Conservation (phyloP, 2,888 invertebrate species). For the Alcis repandata region DNA sequence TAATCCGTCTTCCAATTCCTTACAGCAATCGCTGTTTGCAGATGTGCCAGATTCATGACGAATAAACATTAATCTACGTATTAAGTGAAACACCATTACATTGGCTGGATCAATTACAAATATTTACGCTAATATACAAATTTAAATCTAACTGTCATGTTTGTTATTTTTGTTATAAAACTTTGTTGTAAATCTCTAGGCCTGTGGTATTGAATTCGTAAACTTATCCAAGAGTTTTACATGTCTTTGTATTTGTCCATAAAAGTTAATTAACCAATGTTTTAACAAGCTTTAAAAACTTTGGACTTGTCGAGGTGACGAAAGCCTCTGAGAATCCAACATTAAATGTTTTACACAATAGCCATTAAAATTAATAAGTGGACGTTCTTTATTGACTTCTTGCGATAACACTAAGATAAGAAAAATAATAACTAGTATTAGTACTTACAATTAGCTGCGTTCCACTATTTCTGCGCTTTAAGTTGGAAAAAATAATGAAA, state of each 20-base stretch:
- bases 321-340: slow-evolving; percentile 5
- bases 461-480: too few species aligned
- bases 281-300: slow-evolving; percentile 35
- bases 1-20: slow-evolving; percentile 10
- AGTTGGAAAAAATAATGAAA: too few species aligned
- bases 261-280: slow-evolving; percentile 64
- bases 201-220: too few species aligned
- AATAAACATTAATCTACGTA: not conserved
- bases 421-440: not conserved
- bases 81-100: not conserved
- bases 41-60: slow-evolving; percentile 8
- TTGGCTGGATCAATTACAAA: not conserved
- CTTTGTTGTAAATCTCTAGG: too few species aligned
- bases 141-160: not conserved
- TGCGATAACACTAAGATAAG: not conserved
- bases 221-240: too few species aligned
- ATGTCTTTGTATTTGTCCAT: slow-evolving; percentile 46
- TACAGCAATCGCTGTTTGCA: slow-evolving; percentile 17
- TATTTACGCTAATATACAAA: not conserved
- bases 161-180: not conserved
- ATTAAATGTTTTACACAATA: not conserved
- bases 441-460: not conserved
- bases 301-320: slow-evolving; percentile 6
- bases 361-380: not conserved
- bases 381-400: not conserved